Evolutionary conservation across 2,797 vertebrate genomes (phyloP), one percentile per base, ranked within the genome.

Genomic region (Jordanella pulchra): DNA sequence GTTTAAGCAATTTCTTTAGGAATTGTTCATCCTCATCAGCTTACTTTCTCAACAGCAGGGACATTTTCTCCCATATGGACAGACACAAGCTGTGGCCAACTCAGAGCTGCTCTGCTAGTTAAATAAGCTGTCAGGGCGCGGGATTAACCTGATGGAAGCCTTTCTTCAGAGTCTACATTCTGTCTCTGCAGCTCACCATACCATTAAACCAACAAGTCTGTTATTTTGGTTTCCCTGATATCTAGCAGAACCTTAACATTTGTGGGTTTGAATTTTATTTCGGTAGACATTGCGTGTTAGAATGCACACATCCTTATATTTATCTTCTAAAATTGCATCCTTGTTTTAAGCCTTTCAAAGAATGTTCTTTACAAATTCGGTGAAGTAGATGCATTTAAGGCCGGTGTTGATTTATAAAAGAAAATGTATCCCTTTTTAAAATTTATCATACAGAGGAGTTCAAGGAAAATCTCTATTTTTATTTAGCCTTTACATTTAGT

Each of bases 91-190:
- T 76, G 73, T 51, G 74, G 70, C 75, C 77, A 75, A 44, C 75
- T 87, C 65, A 72, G 72, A 74, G 45, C 65, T 71, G 81, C 48
- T 77, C 80, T 80, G 76, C 64, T 69, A 73, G 70, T 69, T 47
- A 54, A 83, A 65, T 67, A 79, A 85, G 81, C 79, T 77, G 66
- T 79, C 77, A 65, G 85, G 71, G 67, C 54, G 55, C 63, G 77
- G 84, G 79, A 89, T 87, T 87, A 86, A 86, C 77, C 76, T 82
- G 77, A 87, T 80, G 71, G 75, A 81, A 67, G 56, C 75, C 65
- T 77, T 78, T 67, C 27, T 35, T 78, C 79, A 72, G 79, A 83
- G 48, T 80, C 81, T 82, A 76, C n/a, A 23, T 81, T 74, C 42
- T 72, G 44, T 74, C 73, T 81, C 42, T 64, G 58, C 50, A 69